Evolutionary conservation across 2,888 invertebrate genomes (phyloP), one percentile per base, ranked within the genome.

Genomic region (Acleris holmiana): DNA sequence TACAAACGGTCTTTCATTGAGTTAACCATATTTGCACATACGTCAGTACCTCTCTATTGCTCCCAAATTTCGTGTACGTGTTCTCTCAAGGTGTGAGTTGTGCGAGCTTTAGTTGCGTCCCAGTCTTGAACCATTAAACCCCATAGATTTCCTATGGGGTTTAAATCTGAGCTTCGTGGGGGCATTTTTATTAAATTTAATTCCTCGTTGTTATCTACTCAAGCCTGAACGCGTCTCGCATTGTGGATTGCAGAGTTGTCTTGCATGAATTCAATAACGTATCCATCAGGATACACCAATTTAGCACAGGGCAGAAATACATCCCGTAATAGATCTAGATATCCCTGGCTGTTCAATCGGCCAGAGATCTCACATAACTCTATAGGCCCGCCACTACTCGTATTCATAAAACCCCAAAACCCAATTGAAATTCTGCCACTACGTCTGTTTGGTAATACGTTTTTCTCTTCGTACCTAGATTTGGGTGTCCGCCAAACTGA

Each of bases 121-220:
- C 35, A 53, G 18, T 53, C 51, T n/a, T 48, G 29, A 2, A 29
- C 29, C 10, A 29, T 29, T 29, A 29, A 29, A 6, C 29, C 7
- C 29, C 29, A 29, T 29, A 58, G n/a, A 58, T 58, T 58, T 17
- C 49, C 57, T 49, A 59, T 50, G 41, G 50, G 59, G 59, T 59
- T 50, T n/a, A 59, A 21, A 59, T 59, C 59, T 23, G 57, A 40
- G 48, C 57, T 46, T 57, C 47, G 15, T 23, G 58, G 58, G 29
- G 49, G 41, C 49, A 58, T 58, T 58, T 58, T 58, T 40, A 49
- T 49, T 58, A 59, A 50, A 50, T 59, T 50, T 15, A 59, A 44
- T 15, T 25, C 15, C 8, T 58, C 44, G 2, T 59, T 21, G n/a
- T 59, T 50, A 0, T 44, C 50, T 58, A 59, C 41, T 44, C 41